phyloP scores from a whole-genome alignment of 2,797 vertebrate species.

The Typhlichthys subterraneus region DNA sequence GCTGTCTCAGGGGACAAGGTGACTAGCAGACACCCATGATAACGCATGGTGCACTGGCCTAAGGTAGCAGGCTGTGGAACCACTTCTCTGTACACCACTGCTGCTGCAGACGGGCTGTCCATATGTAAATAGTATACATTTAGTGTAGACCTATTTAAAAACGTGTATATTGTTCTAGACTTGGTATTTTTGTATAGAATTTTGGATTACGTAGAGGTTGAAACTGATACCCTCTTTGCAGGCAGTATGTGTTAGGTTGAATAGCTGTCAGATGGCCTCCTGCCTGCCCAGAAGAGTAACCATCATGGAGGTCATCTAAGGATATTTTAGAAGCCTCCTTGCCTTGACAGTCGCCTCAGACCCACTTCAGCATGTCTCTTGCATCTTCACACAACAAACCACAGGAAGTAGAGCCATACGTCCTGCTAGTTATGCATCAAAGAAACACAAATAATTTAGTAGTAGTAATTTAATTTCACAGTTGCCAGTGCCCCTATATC shows the following conservation, averaged over 20 bases:
- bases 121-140: slow-evolving; percentile 75
- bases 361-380: background rate
- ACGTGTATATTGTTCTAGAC: slow-evolving; percentile 78
- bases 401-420: too few species aligned
- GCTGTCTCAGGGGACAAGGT: too few species aligned
- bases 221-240: slow-evolving; percentile 42
- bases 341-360: slow-evolving; percentile 60
- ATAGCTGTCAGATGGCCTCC: background rate
- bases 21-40: slow-evolving; percentile 13
- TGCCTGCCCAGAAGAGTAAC: too few species aligned
- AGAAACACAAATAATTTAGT: too few species aligned
- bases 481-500: too few species aligned
- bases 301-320: too few species aligned
- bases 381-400: too few species aligned
- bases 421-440: too few species aligned
- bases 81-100: slow-evolving; percentile 68
- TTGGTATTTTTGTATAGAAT: slow-evolving; percentile 86
- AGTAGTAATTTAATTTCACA: too few species aligned
- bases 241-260: slow-evolving; percentile 12
- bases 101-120: slow-evolving; percentile 55
- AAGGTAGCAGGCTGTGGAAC: slow-evolving; percentile 55
- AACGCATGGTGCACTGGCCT: slow-evolving; percentile 5
- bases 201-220: slow-evolving; percentile 68
- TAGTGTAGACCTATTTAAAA: slow-evolving; percentile 71
- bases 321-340: slow-evolving; percentile 53